phyloP scores from a whole-genome alignment of 2,797 vertebrate genomes.

The Acipenser transmontanus region DNA sequence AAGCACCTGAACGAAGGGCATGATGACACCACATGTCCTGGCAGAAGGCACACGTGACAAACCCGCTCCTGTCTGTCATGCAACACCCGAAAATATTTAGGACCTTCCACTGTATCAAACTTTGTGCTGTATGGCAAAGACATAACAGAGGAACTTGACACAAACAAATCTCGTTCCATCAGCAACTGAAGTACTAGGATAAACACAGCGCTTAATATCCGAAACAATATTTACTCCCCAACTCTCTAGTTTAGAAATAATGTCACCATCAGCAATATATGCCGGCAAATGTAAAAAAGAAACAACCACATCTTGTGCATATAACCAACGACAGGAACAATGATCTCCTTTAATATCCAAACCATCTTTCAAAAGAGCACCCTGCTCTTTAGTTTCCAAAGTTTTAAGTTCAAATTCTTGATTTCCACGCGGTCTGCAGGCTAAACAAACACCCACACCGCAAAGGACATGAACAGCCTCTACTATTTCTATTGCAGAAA shows the following conservation, averaged over 20 bases:
- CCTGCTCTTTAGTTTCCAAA: no score
- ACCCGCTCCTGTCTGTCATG: slow-evolving; percentile 6
- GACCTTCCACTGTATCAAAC: slow-evolving; percentile 15
- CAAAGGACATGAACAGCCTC: no score
- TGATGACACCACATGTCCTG: neutral
- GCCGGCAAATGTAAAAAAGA: neutral
- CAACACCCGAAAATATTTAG: slow-evolving; percentile 10
- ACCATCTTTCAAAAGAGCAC: no score
- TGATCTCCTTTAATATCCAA: no score
- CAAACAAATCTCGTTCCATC: slow-evolving; percentile 13
- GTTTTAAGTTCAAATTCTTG: no score
- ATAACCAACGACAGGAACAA: neutral
- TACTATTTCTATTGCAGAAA: no score
- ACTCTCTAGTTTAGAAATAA: neutral
- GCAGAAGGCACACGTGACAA: slow-evolving; percentile 8
- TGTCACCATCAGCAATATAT: neutral
- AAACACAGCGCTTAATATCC: neutral
- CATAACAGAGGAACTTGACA: slow-evolving; percentile 1
- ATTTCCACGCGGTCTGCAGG: no score
- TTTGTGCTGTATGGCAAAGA: slow-evolving; percentile 1
- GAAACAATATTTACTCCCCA: slow-evolving; percentile 7
- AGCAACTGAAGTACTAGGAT: neutral
- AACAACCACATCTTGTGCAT: neutral
- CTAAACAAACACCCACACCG: no score
- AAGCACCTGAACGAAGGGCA: slow-evolving; percentile 15